phyloP scores from a whole-genome alignment of 2,888 invertebrate species.

The Rutpela maculata region DNA sequence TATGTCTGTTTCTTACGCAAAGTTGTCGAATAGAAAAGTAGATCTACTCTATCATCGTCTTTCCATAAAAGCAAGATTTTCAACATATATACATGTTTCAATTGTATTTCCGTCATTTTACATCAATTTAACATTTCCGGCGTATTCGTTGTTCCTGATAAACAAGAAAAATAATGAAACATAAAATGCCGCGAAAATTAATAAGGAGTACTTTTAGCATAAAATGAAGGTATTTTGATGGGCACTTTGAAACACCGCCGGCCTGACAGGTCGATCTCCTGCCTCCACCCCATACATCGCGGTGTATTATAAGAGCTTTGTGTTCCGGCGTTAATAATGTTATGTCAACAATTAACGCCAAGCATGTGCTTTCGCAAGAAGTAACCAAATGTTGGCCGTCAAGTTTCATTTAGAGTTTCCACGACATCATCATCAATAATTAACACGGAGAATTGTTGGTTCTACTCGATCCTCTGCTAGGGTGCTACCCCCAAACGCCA shows the following conservation, averaged over 20 bases:
- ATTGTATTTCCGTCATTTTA: too few species aligned
- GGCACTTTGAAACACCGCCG: slow-evolving; percentile 26
- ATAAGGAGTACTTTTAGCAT: slow-evolving; percentile 15
- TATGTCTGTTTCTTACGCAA: too few species aligned
- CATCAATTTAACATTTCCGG: too few species aligned
- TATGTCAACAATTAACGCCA: slow-evolving; percentile 68
- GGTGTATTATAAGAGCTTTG: slow-evolving; percentile 61
- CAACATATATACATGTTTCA: too few species aligned
- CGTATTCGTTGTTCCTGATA: neutral
- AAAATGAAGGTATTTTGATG: slow-evolving; percentile 19
- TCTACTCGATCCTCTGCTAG: slow-evolving; percentile 42
- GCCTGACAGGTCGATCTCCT: slow-evolving; percentile 32
- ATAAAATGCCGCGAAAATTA: neutral
- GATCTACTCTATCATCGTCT: too few species aligned
- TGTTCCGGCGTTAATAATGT: slow-evolving; percentile 66
- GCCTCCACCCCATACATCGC: slow-evolving; percentile 55
- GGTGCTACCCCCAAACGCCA: slow-evolving; percentile 24
- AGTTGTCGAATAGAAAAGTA: too few species aligned
- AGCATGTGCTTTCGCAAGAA: slow-evolving; percentile 66
- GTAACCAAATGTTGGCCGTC: slow-evolving; percentile 67
- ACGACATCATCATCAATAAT: slow-evolving; percentile 66
- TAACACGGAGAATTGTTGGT: slow-evolving; percentile 60
- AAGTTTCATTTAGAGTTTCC: slow-evolving; percentile 62
- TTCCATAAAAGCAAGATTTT: too few species aligned
- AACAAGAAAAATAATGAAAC: neutral